These are phyloP conservation scores for Lithobates pipiens DNA, from an alignment of 2,797 vertebrate genomes.

Conservation along the genomic window DNA sequence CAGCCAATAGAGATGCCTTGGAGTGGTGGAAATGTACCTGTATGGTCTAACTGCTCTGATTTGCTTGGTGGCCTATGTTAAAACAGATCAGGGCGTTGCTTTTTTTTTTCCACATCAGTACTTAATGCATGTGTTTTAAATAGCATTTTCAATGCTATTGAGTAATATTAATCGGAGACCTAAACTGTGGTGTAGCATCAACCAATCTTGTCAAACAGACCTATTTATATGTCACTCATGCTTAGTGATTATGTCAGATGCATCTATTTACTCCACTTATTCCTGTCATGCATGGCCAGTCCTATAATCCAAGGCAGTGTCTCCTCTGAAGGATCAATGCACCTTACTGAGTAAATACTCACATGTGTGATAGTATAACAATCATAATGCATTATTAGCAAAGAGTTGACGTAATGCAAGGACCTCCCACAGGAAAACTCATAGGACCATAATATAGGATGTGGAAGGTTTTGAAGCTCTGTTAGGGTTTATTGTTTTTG, in stretches of 20 bases:
- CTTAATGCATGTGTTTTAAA: neutral
- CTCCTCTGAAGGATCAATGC: conserved; percentile 18
- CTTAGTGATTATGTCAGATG: neutral
- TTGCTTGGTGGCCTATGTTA: neutral
- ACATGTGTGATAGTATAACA: neutral
- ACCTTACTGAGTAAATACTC: neutral
- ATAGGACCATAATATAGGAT: too few species aligned
- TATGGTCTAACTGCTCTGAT: neutral
- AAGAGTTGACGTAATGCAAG: too few species aligned
- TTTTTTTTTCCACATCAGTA: neutral
- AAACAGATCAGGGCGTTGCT: too few species aligned
- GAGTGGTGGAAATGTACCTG: too few species aligned
- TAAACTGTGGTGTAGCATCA: conserved; percentile 7
- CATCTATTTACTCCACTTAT: conserved; percentile 14
- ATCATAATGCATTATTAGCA: too few species aligned
- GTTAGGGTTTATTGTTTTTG: too few species aligned
- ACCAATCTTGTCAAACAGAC: conserved; percentile 19
- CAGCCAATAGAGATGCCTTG: too few species aligned
- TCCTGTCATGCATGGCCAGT: conserved; percentile 14
- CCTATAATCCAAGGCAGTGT: neutral
- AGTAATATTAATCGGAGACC: neutral
- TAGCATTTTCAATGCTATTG: neutral
- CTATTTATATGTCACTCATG: neutral
- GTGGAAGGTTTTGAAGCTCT: too few species aligned
- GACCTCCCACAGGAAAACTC: too few species aligned